A percentile compares a stretch with the other conserved stretches of the same genome.
Conservation (phyloP, 2,113 vertebrate species). For the Natator depressus region DNA sequence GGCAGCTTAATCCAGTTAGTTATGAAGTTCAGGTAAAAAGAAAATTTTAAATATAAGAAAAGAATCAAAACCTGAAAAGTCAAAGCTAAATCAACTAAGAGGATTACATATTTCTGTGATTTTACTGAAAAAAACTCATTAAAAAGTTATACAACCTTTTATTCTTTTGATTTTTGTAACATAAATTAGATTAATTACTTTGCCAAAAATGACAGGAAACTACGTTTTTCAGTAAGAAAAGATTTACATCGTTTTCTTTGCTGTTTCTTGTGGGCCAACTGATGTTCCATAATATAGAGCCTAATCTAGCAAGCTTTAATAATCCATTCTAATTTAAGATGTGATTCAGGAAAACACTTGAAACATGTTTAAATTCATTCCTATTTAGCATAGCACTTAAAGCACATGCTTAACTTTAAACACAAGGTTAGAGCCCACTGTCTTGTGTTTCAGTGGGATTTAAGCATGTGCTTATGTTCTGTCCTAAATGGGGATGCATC, state of each 20-base stretch:
- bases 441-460: too few relatives aligned
- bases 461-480: neutral
- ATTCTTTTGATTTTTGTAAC: neutral
- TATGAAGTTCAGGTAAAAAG: neutral
- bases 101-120: neutral
- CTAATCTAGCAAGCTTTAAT: neutral
- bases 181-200: neutral
- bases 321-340: neutral
- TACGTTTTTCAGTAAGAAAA: neutral
- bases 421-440: too few relatives aligned
- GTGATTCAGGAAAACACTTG: conserved; percentile 23
- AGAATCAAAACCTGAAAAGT: neutral
- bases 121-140: neutral
- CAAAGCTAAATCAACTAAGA: neutral
- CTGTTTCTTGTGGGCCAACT: neutral
- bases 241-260: neutral
- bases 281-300: neutral
- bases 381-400: too few relatives aligned
- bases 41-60: neutral
- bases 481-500: neutral
- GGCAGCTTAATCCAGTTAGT: neutral
- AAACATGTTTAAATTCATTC: neutral
- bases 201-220: neutral
- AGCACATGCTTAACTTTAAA: too few relatives aligned
- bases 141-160: neutral